Percentiles rank a stretch among this genome's conserved stretches.
phyloP scores from a whole-genome alignment of 2,113 vertebrate genomes.

The Haplochromis vanheusdeni region DNA sequence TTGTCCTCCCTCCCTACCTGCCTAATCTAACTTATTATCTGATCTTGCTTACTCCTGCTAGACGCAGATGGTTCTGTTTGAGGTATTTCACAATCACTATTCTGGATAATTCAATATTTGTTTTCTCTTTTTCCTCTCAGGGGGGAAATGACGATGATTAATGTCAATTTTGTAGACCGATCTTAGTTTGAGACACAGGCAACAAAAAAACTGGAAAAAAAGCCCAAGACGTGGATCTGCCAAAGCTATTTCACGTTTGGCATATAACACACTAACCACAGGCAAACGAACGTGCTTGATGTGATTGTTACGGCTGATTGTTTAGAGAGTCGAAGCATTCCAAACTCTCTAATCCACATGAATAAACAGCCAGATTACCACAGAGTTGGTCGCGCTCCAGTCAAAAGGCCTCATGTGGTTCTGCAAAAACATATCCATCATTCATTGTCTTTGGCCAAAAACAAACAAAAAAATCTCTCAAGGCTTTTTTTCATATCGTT shows the following conservation, averaged over 20 bases:
- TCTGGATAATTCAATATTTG: constrained; percentile 1
- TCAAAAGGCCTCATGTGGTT: constrained; percentile 4
- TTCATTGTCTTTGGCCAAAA: constrained; percentile 11
- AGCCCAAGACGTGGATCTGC: constrained; percentile 20
- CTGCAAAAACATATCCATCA: constrained; percentile 40
- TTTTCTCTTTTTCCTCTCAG: not conserved
- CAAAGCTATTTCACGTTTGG: constrained; percentile 63
- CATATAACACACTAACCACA: constrained; percentile 52
- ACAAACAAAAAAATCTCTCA: constrained; percentile 1
- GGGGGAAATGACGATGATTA: not conserved
- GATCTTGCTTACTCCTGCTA: not conserved
- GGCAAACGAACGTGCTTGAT: constrained; percentile 40
- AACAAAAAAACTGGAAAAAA: not conserved
- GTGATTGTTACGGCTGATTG: constrained; percentile 50
- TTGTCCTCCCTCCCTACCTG: constrained; percentile 45
- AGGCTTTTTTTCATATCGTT: not conserved
- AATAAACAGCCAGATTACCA: constrained; percentile 34
- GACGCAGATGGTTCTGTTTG: constrained; percentile 22
- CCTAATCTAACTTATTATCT: constrained; percentile 19
- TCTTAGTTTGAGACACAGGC: not conserved
- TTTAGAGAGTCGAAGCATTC: constrained; percentile 59
- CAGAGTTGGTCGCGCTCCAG: constrained; percentile 25
- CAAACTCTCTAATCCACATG: constrained; percentile 41
- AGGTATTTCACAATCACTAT: constrained; percentile 28
- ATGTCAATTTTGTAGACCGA: constrained; percentile 10